Conservation (phyloP, 2,113 vertebrate species). For the Myrmecophaga tridactyla region DNA sequence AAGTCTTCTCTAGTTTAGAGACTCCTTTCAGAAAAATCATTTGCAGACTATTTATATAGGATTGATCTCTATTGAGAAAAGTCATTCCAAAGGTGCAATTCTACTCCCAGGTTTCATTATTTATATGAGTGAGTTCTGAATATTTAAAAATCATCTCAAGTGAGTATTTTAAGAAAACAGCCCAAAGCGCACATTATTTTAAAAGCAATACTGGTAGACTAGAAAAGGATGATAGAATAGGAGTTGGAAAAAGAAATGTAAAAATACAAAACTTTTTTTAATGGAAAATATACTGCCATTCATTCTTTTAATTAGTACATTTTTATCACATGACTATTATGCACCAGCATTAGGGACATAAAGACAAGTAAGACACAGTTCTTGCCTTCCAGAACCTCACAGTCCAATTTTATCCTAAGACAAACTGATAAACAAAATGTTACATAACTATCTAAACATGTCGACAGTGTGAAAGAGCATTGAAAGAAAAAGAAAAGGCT, state of each 20-base stretch:
- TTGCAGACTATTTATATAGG: not conserved
- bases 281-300: not conserved
- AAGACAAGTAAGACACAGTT: not conserved
- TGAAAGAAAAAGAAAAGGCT: not conserved
- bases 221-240: not conserved
- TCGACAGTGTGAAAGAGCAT: not conserved
- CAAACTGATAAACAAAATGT: not conserved
- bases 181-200: constrained; percentile 12
- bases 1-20: not conserved
- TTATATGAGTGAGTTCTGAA: not conserved
- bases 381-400: not conserved
- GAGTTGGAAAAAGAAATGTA: not conserved
- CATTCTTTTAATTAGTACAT: not conserved
- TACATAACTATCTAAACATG: not conserved
- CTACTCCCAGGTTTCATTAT: not conserved
- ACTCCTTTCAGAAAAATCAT: not conserved
- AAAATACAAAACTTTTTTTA: not conserved
- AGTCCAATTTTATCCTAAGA: not conserved
- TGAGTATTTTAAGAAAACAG: constrained; percentile 9
- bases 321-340: not conserved
- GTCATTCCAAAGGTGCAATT: not conserved
- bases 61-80: not conserved
- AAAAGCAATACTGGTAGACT: not conserved
- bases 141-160: constrained; percentile 14
- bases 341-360: not conserved